A percentile compares a stretch with the other conserved stretches of the same genome.
These are phyloP conservation scores for Thalassoma bifasciatum DNA, from an alignment of 2,113 vertebrate genomes.

Conservation along the genomic window DNA sequence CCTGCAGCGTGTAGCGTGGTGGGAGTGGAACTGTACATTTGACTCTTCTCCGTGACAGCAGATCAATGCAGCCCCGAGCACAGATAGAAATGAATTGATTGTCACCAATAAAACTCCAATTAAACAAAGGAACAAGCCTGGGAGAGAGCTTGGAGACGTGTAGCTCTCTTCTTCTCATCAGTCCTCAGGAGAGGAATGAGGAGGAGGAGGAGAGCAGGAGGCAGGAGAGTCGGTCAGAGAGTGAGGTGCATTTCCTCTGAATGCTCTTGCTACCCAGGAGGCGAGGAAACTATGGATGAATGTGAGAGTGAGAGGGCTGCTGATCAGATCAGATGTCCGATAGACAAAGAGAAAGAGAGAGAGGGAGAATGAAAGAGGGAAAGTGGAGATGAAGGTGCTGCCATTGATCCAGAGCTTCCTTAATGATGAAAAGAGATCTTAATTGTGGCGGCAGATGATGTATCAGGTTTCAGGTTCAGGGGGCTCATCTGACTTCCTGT, in stretches of 20 bases:
- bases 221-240: slow-evolving; percentile 21
- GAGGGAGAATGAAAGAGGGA: slow-evolving; percentile 36
- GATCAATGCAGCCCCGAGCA: slow-evolving; percentile 80
- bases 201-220: neutral
- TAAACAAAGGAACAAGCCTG: slow-evolving; percentile 79
- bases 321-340: slow-evolving; percentile 42
- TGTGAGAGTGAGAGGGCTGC: slow-evolving; percentile 35
- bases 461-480: slow-evolving; percentile 63
- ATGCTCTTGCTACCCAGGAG: slow-evolving; percentile 40
- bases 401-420: slow-evolving; percentile 68
- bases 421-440: slow-evolving; percentile 76
- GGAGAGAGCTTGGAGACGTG: slow-evolving; percentile 62
- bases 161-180: slow-evolving; percentile 74
- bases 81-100: slow-evolving; percentile 84
- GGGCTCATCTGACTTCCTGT: slow-evolving; percentile 62
- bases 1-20: slow-evolving; percentile 43
- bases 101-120: slow-evolving; percentile 87
- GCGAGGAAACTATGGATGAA: slow-evolving; percentile 56
- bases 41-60: slow-evolving; percentile 76
- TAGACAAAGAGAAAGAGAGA: slow-evolving; percentile 30
- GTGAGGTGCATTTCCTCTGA: slow-evolving; percentile 53
- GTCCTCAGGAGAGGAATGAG: slow-evolving; percentile 44
- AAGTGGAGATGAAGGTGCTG: slow-evolving; percentile 30
- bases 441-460: slow-evolving; percentile 69
- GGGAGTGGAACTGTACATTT: slow-evolving; percentile 70